These are phyloP conservation scores for Scotopteryx bipunctaria DNA, from an alignment of 2,888 invertebrate genomes.

Conservation along the genomic window DNA sequence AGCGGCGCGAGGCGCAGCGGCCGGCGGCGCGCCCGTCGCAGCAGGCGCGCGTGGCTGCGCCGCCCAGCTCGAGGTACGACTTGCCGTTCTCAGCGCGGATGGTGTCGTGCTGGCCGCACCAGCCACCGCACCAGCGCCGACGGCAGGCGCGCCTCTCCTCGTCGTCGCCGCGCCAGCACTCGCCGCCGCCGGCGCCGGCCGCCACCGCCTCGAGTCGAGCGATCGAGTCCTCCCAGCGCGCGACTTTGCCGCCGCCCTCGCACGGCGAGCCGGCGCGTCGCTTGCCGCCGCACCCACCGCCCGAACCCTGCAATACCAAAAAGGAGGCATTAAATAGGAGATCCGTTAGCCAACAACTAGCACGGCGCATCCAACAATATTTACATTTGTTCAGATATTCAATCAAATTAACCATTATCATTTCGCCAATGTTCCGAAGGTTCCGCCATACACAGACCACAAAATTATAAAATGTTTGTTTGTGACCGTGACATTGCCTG, in stretches of 20 bases:
- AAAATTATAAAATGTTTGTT: too few species aligned
- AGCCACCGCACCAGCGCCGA: constrained; percentile 83
- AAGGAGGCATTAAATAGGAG: constrained; percentile 17
- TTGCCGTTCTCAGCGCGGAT: constrained; percentile 96
- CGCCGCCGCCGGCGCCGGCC: constrained; percentile 85
- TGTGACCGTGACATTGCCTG: too few species aligned
- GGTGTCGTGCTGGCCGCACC: constrained; percentile 87
- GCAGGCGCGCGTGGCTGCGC: constrained; percentile 89
- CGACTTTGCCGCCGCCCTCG: constrained; percentile 79
- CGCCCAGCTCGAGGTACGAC: constrained; percentile 93
- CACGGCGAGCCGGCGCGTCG: constrained; percentile 78
- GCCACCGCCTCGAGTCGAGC: constrained; percentile 81
- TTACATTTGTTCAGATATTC: background rate
- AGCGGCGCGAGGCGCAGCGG: constrained; percentile 91
- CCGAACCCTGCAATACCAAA: constrained; percentile 75
- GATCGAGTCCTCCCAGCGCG: constrained; percentile 80
- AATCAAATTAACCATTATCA: constrained; percentile 14
- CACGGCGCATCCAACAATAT: background rate
- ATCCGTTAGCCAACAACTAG: background rate
- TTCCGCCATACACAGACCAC: constrained; percentile 11
- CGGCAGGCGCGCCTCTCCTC: constrained; percentile 80
- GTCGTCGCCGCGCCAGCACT: constrained; percentile 83
- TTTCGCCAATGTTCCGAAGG: background rate
- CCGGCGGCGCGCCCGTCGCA: constrained; percentile 89
- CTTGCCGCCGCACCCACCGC: constrained; percentile 82